Conservation (phyloP, 2,113 vertebrate genomes). For the Myotis lucifugus region DNA sequence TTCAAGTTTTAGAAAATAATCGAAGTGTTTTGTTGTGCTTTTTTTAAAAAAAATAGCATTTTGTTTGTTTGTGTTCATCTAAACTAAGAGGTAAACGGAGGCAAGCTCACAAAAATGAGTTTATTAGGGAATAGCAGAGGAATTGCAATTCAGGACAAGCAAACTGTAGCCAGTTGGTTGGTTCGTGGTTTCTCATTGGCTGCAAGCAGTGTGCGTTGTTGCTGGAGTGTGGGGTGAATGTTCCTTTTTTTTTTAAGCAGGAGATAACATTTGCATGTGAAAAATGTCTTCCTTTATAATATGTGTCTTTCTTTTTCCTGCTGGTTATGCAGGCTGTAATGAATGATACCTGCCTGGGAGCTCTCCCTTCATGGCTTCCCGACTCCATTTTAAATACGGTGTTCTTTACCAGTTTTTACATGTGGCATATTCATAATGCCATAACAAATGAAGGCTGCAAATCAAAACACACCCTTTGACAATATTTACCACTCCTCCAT, state of each 20-base stretch:
- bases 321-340: not conserved
- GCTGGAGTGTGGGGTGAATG: not conserved
- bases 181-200: not conserved
- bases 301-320: not conserved
- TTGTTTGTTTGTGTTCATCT: not conserved
- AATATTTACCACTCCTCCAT: not conserved
- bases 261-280: not conserved
- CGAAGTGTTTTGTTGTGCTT: not conserved
- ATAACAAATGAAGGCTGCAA: not conserved
- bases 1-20: constrained; percentile 46
- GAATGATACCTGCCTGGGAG: not conserved
- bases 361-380: not conserved
- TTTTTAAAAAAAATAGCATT: not conserved
- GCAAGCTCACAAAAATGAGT: not conserved
- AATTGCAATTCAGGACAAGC: not conserved
- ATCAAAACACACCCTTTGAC: constrained; percentile 24
- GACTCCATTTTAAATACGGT: not conserved
- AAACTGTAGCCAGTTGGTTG: not conserved
- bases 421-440: not conserved
- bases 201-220: not conserved
- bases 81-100: not conserved
- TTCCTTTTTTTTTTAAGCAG: not conserved
- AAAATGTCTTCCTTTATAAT: not conserved
- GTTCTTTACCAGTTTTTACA: not conserved
- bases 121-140: not conserved